These are phyloP conservation scores for Amphipoea lucens DNA, from an alignment of 2,888 invertebrate species.

Conservation along the genomic window DNA sequence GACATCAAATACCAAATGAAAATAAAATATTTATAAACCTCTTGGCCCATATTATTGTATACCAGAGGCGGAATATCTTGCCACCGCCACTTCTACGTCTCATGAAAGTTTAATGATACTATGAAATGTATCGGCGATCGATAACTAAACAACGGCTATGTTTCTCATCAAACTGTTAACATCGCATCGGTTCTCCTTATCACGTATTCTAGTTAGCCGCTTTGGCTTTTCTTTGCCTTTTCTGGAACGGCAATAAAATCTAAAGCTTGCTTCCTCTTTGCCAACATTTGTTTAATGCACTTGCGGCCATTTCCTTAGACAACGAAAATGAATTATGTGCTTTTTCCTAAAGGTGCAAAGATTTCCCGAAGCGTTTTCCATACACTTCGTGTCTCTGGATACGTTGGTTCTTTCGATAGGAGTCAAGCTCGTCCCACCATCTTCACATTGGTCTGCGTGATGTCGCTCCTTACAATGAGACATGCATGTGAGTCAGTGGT, in stretches of 20 bases:
- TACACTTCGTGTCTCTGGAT: background rate
- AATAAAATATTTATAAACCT: slow-evolving; percentile 44
- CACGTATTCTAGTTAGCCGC: slow-evolving; percentile 7
- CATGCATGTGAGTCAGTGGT: background rate
- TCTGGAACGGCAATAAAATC: background rate
- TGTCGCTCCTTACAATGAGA: background rate
- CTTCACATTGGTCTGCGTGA: background rate
- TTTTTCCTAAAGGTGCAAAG: background rate
- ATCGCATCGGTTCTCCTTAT: slow-evolving; percentile 15
- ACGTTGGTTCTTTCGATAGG: background rate
- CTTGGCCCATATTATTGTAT: slow-evolving; percentile 43
- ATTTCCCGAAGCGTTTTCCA: background rate
- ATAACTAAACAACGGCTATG: slow-evolving; percentile 49
- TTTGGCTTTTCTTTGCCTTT: background rate
- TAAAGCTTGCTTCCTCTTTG: background rate
- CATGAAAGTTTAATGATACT: slow-evolving; percentile 75
- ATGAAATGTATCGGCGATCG: slow-evolving; percentile 66
- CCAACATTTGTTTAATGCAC: slow-evolving; percentile 1
- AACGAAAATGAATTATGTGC: background rate
- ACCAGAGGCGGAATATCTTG: slow-evolving; percentile 35
- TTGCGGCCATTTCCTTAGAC: background rate
- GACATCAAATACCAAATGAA: slow-evolving; percentile 8
- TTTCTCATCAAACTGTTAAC: slow-evolving; percentile 42
- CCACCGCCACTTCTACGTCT: slow-evolving; percentile 63
- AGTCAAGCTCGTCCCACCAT: background rate